Percentiles rank a stretch among this genome's conserved stretches.
Evolutionary conservation across 2,888 invertebrate genomes (phyloP).

Genomic region (Macrophya alboannulata): DNA sequence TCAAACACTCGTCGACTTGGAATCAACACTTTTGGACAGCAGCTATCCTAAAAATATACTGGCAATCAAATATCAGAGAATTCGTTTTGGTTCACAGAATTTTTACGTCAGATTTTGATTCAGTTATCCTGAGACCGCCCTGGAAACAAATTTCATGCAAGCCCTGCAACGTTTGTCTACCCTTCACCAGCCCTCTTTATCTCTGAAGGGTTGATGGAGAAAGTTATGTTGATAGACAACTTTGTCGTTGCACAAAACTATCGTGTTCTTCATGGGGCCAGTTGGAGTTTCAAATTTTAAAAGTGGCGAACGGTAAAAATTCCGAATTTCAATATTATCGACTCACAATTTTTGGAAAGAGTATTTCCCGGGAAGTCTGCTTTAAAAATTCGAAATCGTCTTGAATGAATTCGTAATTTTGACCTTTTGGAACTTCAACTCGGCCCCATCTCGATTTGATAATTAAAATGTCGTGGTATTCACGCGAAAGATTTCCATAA

Average conservation of each 20-base stretch:
- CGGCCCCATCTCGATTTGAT: not conserved
- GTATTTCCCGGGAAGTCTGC: no score
- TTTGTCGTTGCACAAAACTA: no score
- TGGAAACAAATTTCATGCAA: not conserved
- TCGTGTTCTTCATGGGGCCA: no score
- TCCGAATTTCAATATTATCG: no score
- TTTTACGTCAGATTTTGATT: not conserved
- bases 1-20: not conserved
- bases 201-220: no score
- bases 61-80: not conserved
- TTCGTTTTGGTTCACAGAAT: not conserved
- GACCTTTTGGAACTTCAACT: no score
- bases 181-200: not conserved
- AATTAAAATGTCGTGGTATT: not conserved
- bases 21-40: not conserved
- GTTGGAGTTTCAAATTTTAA: no score
- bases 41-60: not conserved
- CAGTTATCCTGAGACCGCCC: not conserved
- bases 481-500: not conserved
- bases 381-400: no score
- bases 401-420: no score
- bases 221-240: no score
- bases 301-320: no score
- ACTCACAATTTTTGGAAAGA: no score
- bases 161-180: not conserved